Conservation (phyloP, 2,797 vertebrate species). For the Brachyalestes nurse region DNA sequence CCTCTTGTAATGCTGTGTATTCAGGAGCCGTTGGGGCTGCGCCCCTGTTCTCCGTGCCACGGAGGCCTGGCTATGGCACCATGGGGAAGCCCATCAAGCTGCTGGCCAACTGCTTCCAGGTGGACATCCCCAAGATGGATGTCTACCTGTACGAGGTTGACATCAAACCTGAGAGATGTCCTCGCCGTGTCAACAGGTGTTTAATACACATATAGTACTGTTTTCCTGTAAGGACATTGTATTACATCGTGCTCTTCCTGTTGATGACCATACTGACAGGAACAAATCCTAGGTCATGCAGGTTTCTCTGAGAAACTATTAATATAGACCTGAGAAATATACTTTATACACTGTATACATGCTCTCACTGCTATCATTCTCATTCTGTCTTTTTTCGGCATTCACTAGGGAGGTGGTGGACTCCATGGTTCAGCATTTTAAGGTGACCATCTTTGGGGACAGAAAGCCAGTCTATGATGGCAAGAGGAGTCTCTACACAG, state of each 20-base stretch:
- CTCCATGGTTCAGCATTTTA: constrained; percentile 99
- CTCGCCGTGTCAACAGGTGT: constrained; percentile 95
- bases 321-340: not conserved
- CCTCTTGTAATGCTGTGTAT: not conserved
- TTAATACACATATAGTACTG: not conserved
- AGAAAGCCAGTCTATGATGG: constrained; percentile 96
- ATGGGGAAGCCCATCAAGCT: constrained; percentile 97
- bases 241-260: not conserved
- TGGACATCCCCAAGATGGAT: constrained; percentile 98
- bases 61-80: constrained; percentile 97
- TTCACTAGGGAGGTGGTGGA: constrained; percentile 92
- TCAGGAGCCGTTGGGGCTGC: constrained; percentile 93
- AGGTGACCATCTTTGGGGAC: constrained; percentile 98
- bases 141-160: constrained; percentile 98
- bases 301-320: not conserved
- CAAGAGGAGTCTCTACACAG: constrained; percentile 96
- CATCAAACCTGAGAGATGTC: constrained; percentile 98
- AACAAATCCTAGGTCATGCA: not conserved
- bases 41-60: constrained; percentile 91
- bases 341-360: too few species aligned
- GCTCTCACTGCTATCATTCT: not conserved
- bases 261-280: not conserved
- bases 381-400: not conserved
- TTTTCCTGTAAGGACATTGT: not conserved
- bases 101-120: constrained; percentile 99